Conservation (phyloP, 2,888 invertebrate species). For the Idaea aversata region DNA sequence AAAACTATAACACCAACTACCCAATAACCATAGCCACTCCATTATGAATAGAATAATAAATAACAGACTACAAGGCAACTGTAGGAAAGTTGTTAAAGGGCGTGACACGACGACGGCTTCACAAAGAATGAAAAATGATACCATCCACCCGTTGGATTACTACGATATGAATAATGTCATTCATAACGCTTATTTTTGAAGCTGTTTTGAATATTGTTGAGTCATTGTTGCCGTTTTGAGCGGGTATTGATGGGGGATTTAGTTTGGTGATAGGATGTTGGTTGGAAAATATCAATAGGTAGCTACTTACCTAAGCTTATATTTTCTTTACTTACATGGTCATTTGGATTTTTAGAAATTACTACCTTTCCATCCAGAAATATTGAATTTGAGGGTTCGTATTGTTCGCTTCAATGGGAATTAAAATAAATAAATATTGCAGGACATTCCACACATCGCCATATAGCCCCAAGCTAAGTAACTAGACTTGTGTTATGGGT, state of each 20-base stretch:
- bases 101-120: constrained; percentile 46
- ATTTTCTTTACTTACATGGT: no score
- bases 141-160: constrained; percentile 29
- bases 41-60: constrained; percentile 44
- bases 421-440: no score
- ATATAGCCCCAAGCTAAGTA: no score
- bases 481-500: no score
- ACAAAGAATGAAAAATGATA: constrained; percentile 65
- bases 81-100: constrained; percentile 37
- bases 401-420: no score
- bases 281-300: background rate
- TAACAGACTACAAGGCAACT: constrained; percentile 41
- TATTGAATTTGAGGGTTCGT: no score
- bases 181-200: constrained; percentile 14
- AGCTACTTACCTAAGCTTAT: no score
- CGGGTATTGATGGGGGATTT: background rate
- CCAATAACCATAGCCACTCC: constrained; percentile 15
- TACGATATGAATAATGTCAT: constrained; percentile 29
- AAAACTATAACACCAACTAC: constrained; percentile 1
- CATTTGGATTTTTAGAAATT: no score
- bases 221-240: constrained; percentile 2
- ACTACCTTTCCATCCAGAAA: no score
- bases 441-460: no score
- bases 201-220: constrained; percentile 4
- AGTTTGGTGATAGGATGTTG: background rate